A percentile compares a stretch with the other conserved stretches of the same genome.
Conservation (phyloP, 2,888 invertebrate genomes). For the Sinotaia quadrata region DNA sequence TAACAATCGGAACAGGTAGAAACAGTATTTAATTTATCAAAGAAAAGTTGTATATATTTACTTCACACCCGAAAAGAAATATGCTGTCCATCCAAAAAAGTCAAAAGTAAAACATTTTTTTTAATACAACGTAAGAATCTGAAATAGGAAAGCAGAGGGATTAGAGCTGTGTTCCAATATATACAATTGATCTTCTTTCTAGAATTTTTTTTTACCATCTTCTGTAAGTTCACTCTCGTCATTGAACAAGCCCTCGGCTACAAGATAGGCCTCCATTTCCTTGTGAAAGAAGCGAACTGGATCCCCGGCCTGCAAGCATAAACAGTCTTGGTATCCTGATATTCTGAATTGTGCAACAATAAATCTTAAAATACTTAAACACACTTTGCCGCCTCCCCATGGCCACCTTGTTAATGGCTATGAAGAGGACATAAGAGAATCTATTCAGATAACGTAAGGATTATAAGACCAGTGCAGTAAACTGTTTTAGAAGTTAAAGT, state of each 20-base stretch:
- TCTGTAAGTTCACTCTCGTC: conserved; percentile 63
- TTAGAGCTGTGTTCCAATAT: too few species aligned
- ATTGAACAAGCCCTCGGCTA: conserved; percentile 68
- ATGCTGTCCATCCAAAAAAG: background rate
- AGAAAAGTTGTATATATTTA: too few species aligned
- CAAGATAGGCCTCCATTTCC: conserved; percentile 70
- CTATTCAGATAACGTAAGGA: too few species aligned
- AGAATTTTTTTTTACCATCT: conserved; percentile 60
- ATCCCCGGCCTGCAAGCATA: conserved; percentile 59
- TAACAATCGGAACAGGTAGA: too few species aligned
- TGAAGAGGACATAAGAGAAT: too few species aligned
- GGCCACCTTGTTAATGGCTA: too few species aligned
- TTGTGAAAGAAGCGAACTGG: conserved; percentile 68
- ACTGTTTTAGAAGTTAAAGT: too few species aligned
- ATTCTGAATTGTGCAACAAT: background rate
- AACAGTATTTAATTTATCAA: too few species aligned
- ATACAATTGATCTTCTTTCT: too few species aligned
- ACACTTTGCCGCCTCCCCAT: background rate
- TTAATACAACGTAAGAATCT: background rate
- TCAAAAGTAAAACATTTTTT: background rate
- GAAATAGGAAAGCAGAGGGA: background rate
- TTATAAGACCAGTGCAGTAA: too few species aligned
- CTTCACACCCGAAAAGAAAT: too few species aligned
- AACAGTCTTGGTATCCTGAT: background rate
- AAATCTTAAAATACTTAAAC: background rate